Base-by-base conservation (phyloP, 2,888 invertebrate species). In the Lymantria dispar region DNA sequence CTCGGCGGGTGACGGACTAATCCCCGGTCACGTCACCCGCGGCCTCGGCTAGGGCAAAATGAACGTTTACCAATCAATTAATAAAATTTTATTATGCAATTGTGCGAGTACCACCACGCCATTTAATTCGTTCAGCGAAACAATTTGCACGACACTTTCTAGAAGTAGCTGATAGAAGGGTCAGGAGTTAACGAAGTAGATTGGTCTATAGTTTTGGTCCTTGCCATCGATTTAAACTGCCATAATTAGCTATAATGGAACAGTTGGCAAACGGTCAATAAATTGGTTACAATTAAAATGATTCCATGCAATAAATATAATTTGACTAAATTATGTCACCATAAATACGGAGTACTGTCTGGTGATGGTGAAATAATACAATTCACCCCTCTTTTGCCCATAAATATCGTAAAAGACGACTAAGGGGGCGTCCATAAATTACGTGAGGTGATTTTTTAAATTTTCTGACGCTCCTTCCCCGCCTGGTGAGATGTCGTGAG, bases 101-200 rank as follows among this genome's bases (percentile, higher is more conserved):
- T 38, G 12, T 2, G 22, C 5, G 22, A 22, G 11, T 12, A n/a
- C 1, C n/a, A 9, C n/a, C 13, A n/a, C n/a, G 5, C n/a, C 38
- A 38, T 3, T 38, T 54, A 42, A 33, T 52, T 45, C 50, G 50
- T 51, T 45, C 50, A 44, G 22, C 36, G 50, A 39, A 62, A 58
- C 50, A 54, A 61, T 62, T 51, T 48, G 60, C 69, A 66, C 52
- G 60, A 76, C 80, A 76, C 74, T 82, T 83, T 86, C 83, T 76
- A 80, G 83, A 74, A 62, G 59, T 64, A 47, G 47, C 59, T 66
- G 78, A 80, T 81, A 64, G 65, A 70, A 61, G 64, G 78, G 76
- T 78, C 78, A 68, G 43, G 50, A 76, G 81, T 82, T 75, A 84
- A 83, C 71, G 54, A 78, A 70, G 60, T 55, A 63, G 66, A 77